Percentiles rank a stretch among this genome's conserved stretches.
phyloP scores from a whole-genome alignment of 2,888 invertebrate genomes.

The Watsonalla cultraria region DNA sequence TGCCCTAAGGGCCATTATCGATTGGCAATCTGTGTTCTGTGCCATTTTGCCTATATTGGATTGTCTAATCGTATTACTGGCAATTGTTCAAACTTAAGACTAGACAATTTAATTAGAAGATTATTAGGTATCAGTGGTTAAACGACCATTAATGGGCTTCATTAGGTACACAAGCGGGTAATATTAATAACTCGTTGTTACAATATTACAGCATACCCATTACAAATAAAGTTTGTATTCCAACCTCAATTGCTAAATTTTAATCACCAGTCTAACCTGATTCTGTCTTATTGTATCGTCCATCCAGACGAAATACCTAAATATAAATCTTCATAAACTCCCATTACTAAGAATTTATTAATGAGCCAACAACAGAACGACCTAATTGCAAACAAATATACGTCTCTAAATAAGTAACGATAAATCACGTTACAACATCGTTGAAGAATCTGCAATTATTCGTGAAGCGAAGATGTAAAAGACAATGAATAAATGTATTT shows the following conservation, averaged over 20 bases:
- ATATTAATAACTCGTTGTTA: too few relatives aligned
- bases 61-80: conserved; percentile 48
- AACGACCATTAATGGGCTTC: conserved; percentile 24
- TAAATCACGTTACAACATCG: not conserved
- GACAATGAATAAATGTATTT: conserved; percentile 10
- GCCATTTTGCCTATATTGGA: conserved; percentile 48
- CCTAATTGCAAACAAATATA: not conserved
- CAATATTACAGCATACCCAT: too few relatives aligned
- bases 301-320: too few relatives aligned
- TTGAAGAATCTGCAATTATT: not conserved
- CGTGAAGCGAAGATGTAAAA: conserved; percentile 11
- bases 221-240: too few relatives aligned
- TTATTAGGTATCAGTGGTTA: conserved; percentile 36
- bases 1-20: conserved; percentile 56
- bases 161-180: not conserved
- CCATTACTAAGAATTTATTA: not conserved
- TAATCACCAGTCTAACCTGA: too few relatives aligned
- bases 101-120: conserved; percentile 43
- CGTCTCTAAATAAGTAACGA: not conserved
- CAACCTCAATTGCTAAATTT: too few relatives aligned
- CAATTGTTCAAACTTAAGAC: conserved; percentile 40
- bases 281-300: too few relatives aligned
- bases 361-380: not conserved
- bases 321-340: not conserved
- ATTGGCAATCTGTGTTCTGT: conserved; percentile 53